Percentiles rank a stretch among this genome's conserved stretches.
These are phyloP conservation scores for Drosophila kokeensis DNA, from an alignment of 2,888 invertebrate genomes.

Conservation along the genomic window DNA sequence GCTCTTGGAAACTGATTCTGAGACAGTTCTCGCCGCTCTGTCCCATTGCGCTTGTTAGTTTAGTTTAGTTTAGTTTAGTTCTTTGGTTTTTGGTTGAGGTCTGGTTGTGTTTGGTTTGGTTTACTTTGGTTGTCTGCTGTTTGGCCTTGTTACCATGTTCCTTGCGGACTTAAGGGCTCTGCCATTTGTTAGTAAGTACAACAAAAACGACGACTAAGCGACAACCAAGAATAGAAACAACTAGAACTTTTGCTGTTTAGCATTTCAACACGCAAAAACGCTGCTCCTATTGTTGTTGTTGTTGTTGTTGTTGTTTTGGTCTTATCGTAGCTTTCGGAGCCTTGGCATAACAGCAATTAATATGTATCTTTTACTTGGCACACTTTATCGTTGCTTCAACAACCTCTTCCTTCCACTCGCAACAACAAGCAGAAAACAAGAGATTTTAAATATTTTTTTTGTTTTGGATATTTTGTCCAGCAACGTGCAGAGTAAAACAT, in stretches of 20 bases:
- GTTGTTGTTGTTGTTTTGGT: conserved; percentile 5
- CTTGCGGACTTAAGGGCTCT: conserved; percentile 46
- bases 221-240: conserved; percentile 21
- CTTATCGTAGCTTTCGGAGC: conserved; percentile 33
- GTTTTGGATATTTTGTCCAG: conserved; percentile 28
- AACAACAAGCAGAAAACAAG: too few relatives aligned
- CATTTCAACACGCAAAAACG: conserved; percentile 69
- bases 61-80: conserved; percentile 67
- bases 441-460: conserved; percentile 28
- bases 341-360: conserved; percentile 69
- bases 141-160: conserved; percentile 36
- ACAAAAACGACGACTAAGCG: conserved; percentile 15
- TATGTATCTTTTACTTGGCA: conserved; percentile 78
- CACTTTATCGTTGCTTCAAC: conserved; percentile 59
- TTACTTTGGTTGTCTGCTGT: conserved; percentile 22
- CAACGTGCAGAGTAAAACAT: conserved; percentile 69
- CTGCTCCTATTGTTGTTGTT: conserved; percentile 23
- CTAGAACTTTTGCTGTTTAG: conserved; percentile 68
- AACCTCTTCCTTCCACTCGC: conserved; percentile 3
- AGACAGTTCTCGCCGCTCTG: conserved; percentile 6
- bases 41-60: conserved; percentile 63
- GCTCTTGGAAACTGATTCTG: conserved; percentile 29
- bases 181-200: conserved; percentile 58
- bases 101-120: conserved; percentile 20
- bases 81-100: conserved; percentile 49